Conservation (phyloP, 2,888 invertebrate genomes). For the Eristalis tenax region DNA sequence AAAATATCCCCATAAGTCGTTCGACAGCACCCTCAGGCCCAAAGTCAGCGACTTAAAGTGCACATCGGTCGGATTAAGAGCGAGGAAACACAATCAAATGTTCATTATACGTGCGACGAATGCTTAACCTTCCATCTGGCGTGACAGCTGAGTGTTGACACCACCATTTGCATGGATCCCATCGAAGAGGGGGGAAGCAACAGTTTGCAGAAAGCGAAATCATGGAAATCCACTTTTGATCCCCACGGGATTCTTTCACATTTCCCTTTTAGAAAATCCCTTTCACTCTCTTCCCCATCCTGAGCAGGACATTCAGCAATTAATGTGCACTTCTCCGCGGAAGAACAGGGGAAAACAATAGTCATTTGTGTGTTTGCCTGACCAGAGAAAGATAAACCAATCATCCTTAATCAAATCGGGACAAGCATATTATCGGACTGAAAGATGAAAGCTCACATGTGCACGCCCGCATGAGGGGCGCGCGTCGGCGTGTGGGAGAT, state of each 20-base stretch:
- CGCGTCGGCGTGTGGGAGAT: background rate
- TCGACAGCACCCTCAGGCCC: conserved; percentile 16
- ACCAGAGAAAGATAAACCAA: conserved; percentile 22
- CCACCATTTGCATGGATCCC: background rate
- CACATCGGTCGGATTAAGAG: conserved; percentile 41
- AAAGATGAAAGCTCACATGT: conserved; percentile 54
- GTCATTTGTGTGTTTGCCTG: background rate
- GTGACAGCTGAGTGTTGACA: background rate
- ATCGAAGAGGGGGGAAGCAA: background rate
- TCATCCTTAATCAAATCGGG: conserved; percentile 56
- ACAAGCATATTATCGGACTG: conserved; percentile 37
- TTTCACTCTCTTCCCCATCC: background rate
- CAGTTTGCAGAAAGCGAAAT: conserved; percentile 9
- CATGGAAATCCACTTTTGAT: conserved; percentile 2
- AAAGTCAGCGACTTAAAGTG: conserved; percentile 43
- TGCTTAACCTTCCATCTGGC: conserved; percentile 28
- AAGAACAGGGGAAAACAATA: background rate
- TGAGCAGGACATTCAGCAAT: background rate
- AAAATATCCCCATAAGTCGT: conserved; percentile 51
- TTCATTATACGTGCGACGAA: conserved; percentile 61
- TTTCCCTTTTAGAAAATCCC: background rate
- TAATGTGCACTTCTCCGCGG: background rate
- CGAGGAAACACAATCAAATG: conserved; percentile 63
- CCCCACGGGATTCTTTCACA: background rate
- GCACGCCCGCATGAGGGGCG: background rate